phyloP scores from a whole-genome alignment of 1,140 invertebrate species.

The Popillia japonica region DNA sequence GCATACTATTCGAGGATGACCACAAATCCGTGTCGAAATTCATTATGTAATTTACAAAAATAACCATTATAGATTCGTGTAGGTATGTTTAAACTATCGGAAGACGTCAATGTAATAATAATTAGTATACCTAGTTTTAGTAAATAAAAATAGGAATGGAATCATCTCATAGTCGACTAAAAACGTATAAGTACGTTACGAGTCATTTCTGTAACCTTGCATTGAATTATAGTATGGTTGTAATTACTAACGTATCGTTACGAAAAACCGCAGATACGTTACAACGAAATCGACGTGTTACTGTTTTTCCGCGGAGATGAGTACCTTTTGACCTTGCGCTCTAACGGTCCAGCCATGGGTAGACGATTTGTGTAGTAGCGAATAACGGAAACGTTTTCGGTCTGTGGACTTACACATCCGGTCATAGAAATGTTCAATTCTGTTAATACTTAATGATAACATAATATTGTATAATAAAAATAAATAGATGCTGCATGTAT shows the following conservation, averaged over 20 bases:
- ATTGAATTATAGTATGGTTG: neutral
- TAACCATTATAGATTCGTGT: no score
- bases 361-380: neutral
- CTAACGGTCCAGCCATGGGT: neutral
- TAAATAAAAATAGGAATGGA: slow-evolving; percentile 1
- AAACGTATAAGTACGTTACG: neutral
- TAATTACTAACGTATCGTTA: neutral
- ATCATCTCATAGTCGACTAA: neutral
- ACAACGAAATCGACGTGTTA: neutral
- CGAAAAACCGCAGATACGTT: neutral
- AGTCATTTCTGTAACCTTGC: neutral
- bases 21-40: no score
- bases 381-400: slow-evolving; percentile 15
- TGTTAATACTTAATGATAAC: no score
- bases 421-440: no score
- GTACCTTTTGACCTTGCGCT: slow-evolving; percentile 19
- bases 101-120: neutral
- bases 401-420: neutral
- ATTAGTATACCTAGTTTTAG: neutral
- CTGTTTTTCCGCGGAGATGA: neutral
- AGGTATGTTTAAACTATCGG: no score
- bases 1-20: neutral
- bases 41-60: no score
- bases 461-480: no score
- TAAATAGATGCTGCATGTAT: no score